Evolutionary conservation across 2,113 vertebrate genomes (phyloP), one percentile per base, ranked within the genome.

Genomic region (Callipepla squamata): DNA sequence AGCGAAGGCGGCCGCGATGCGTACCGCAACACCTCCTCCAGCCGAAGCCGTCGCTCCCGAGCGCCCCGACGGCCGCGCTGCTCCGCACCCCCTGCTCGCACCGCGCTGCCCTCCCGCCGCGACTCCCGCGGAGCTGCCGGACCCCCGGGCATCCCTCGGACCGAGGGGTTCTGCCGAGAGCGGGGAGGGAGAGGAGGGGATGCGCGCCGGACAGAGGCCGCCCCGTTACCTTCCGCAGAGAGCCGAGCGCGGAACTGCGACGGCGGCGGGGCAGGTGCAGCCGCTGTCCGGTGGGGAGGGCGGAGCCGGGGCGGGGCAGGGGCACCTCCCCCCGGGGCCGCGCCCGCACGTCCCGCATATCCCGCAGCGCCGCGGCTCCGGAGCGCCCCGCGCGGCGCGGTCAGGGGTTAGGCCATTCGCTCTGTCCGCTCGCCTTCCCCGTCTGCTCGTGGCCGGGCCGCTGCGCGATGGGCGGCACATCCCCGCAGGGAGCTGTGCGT

Each of bases 301-400:
- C 76, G 90, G 44, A 57, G 88, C 79, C 74, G 74, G 90, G 82
- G 91, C 92, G 93, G 94, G 94, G 30, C 4, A 21, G 23, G 32
- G 50, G 50, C 50, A 26, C 23, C 50, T 26, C 50, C 50, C 26
- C 50, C 48, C 48, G 48, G 48, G 48, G 48, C 48, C 48, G 48
- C 50, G 25, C 50, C 50, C 50, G 50, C 50, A 51, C 50, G 26
- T 26, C 50, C 50, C 50, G 7, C 50, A 26, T 28, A 51, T 51
- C 50, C 47, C 50, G 25, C 51, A 51, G 50, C 13, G 12, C 48
- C 69, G 21, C 25, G 4, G 17, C 34, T 20, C 22, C 21, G 38
- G 51, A 15, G 57, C n/a, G 11, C 21, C 47, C n/a, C 22, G 48
- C 48, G 48, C 48, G 12, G 48, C 23, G 23, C 26, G 13, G 58